Conservation (phyloP, 2,113 vertebrate genomes). For the Malurus cyaneus region DNA sequence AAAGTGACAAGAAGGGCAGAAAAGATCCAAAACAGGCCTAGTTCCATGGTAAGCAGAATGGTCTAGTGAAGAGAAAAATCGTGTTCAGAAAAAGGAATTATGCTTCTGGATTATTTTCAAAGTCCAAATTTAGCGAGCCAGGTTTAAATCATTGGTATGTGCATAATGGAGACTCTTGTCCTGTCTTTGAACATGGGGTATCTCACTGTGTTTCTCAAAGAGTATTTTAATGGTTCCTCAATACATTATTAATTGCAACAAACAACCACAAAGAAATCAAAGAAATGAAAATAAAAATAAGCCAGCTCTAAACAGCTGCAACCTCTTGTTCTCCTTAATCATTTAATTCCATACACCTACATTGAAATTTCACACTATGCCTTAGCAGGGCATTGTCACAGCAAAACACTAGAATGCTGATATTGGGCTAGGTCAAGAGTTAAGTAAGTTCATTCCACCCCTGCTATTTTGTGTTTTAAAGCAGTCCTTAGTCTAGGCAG, state of each 20-base stretch:
- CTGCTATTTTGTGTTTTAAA: slow-evolving; percentile 71
- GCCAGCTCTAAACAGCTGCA: slow-evolving; percentile 30
- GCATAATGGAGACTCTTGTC: background rate
- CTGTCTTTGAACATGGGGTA: background rate
- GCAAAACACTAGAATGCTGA: slow-evolving; percentile 62
- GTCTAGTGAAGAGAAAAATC: background rate
- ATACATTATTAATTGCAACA: background rate
- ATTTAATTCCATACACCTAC: slow-evolving; percentile 47
- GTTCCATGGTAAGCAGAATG: background rate
- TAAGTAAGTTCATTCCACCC: slow-evolving; percentile 62
- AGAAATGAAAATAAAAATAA: background rate
- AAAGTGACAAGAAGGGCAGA: background rate
- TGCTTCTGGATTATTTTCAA: background rate
- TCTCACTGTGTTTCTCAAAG: background rate
- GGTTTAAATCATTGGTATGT: background rate
- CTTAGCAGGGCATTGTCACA: slow-evolving; percentile 38
- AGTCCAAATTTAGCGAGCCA: background rate
- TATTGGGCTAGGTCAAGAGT: slow-evolving; percentile 53
- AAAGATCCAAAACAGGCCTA: background rate
- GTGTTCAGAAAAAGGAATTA: background rate
- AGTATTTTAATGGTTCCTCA: background rate
- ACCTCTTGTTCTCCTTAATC: slow-evolving; percentile 45
- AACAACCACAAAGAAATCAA: background rate
- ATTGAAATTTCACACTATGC: slow-evolving; percentile 34
- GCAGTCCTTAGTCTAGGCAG: slow-evolving; percentile 20